These are phyloP conservation scores for Dicentrarchus labrax DNA, from an alignment of 2,113 vertebrate genomes.

Conservation along the genomic window DNA sequence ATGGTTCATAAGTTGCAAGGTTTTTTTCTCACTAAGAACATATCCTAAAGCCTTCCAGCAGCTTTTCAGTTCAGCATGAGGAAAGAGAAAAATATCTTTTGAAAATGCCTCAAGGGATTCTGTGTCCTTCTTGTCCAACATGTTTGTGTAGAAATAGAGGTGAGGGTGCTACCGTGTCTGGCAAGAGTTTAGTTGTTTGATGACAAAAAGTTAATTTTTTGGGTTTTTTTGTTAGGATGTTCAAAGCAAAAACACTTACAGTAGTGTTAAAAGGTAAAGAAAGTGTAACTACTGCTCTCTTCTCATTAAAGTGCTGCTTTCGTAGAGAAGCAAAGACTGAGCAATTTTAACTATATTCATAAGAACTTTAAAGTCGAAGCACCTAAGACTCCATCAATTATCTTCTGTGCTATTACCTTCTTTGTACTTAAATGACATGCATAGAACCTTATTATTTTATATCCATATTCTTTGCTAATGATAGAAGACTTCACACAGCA, in stretches of 20 bases:
- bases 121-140: background rate
- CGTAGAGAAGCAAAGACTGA: conserved; percentile 9
- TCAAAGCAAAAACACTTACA: conserved; percentile 11
- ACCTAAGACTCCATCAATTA: conserved; percentile 2
- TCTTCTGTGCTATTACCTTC: background rate
- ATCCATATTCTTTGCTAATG: background rate
- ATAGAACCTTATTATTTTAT: background rate
- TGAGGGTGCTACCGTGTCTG: background rate
- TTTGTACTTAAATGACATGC: conserved; percentile 1
- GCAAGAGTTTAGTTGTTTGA: conserved; percentile 8
- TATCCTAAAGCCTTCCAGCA: background rate
- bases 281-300: conserved; percentile 7
- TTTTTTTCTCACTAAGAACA: no score
- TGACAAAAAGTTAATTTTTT: background rate
- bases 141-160: conserved; percentile 13
- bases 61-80: background rate
- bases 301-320: conserved; percentile 21
- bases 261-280: conserved; percentile 17
- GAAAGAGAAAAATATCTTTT: conserved; percentile 10
- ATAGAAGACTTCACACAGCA: background rate
- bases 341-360: background rate
- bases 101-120: conserved; percentile 4
- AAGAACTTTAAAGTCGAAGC: conserved; percentile 9
- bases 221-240: background rate
- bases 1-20: background rate